phyloP scores from a whole-genome alignment of 2,888 invertebrate genomes.

The Deilephila elpenor region DNA sequence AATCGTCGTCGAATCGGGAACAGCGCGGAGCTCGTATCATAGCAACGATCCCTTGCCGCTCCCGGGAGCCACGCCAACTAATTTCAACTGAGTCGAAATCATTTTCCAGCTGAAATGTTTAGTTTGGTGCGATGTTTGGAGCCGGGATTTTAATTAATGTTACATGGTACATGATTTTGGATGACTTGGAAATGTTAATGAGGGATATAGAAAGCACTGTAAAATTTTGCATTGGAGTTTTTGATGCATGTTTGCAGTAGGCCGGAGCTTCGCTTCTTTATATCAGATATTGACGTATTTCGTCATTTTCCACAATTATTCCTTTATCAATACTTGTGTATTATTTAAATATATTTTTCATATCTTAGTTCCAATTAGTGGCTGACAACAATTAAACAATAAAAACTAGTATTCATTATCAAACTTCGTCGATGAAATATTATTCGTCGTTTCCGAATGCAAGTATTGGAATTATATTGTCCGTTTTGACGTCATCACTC shows the following conservation, averaged over 20 bases:
- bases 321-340: too few species aligned
- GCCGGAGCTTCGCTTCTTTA: too few species aligned
- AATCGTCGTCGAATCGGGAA: slow-evolving; percentile 66
- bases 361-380: not conserved
- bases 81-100: slow-evolving; percentile 56
- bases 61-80: slow-evolving; percentile 53
- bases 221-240: too few species aligned
- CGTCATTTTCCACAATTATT: too few species aligned
- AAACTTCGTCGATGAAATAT: not conserved
- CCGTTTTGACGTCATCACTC: not conserved
- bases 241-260: too few species aligned
- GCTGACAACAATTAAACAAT: not conserved
- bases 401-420: not conserved
- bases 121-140: slow-evolving; percentile 25
- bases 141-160: not conserved
- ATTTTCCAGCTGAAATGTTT: slow-evolving; percentile 31
- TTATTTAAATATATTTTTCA: too few species aligned
- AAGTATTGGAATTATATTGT: not conserved
- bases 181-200: not conserved
- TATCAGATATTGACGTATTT: too few species aligned
- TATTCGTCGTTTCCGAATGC: not conserved
- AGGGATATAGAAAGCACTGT: too few species aligned
- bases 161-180: not conserved
- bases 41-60: slow-evolving; percentile 70
- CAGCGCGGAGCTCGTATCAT: slow-evolving; percentile 61